phyloP scores from a whole-genome alignment of 2,888 invertebrate genomes.

The Drosophila borealis region DNA sequence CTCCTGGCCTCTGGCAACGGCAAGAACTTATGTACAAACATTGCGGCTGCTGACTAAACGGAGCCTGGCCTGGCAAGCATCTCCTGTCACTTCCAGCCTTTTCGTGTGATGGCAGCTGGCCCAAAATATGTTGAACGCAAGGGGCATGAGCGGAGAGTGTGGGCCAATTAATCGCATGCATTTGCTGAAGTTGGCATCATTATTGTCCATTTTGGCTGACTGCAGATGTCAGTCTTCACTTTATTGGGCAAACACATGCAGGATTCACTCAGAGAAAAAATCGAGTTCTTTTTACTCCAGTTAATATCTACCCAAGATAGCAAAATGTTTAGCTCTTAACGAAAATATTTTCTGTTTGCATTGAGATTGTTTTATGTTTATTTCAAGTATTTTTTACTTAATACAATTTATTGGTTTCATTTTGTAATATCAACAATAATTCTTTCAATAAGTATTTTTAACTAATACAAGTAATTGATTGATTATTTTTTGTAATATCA shows the following conservation, averaged over 20 bases:
- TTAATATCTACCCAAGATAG: background rate
- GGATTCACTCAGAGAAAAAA: background rate
- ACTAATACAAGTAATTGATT: too few relatives aligned
- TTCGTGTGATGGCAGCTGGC: constrained; percentile 2
- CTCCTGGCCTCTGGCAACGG: constrained; percentile 8
- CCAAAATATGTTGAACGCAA: constrained; percentile 28
- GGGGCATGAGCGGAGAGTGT: background rate
- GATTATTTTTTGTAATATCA: too few relatives aligned
- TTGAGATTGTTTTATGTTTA: too few relatives aligned
- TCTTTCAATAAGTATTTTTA: too few relatives aligned
- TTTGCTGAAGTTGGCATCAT: constrained; percentile 9
- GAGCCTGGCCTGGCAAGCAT: background rate
- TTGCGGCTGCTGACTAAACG: constrained; percentile 28
- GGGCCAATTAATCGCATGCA: constrained; percentile 15
- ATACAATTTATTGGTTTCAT: too few relatives aligned
- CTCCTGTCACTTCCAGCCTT: constrained; percentile 3
- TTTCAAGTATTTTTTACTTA: too few relatives aligned
- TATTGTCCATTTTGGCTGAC: background rate
- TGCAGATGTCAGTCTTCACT: background rate
- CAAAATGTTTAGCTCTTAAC: too few relatives aligned
- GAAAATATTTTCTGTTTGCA: too few relatives aligned
- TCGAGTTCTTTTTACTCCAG: background rate
- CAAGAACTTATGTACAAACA: constrained; percentile 17
- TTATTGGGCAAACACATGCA: background rate
- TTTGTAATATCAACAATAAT: too few relatives aligned